A percentile compares a stretch with the other conserved stretches of the same genome.
These are phyloP conservation scores for Isichthys henryi DNA, from an alignment of 2,113 vertebrate genomes.

Conservation along the genomic window DNA sequence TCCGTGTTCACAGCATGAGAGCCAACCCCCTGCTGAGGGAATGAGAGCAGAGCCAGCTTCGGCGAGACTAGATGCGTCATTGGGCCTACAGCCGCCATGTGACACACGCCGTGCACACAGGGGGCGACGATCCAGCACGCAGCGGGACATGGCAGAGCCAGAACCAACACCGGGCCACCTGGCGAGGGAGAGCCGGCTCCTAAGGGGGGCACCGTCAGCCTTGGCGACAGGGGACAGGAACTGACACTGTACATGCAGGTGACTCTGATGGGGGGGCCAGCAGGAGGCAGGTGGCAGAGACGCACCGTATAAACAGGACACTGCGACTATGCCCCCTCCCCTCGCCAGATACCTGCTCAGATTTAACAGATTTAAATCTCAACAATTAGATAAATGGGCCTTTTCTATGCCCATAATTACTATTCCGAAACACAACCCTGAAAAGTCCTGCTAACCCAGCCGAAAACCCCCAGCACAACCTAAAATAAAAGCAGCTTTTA, in stretches of 20 bases:
- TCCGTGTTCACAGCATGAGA: slow-evolving; percentile 19
- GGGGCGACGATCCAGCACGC: neutral
- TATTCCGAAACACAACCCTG: neutral
- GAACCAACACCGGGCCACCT: neutral
- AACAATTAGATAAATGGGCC: neutral
- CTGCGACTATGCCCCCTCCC: neutral
- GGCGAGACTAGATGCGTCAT: neutral
- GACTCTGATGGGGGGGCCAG: neutral
- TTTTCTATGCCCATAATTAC: neutral
- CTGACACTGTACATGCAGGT: neutral
- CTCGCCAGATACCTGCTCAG: neutral
- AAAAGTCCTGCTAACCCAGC: neutral
- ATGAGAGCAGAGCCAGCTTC: slow-evolving; percentile 39
- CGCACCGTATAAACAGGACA: neutral
- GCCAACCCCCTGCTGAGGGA: slow-evolving; percentile 41
- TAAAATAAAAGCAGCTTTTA: neutral
- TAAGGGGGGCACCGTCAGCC: neutral
- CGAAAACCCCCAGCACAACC: neutral
- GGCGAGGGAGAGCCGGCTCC: neutral
- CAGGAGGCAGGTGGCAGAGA: neutral
- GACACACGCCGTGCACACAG: neutral
- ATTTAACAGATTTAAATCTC: neutral
- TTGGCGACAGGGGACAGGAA: neutral
- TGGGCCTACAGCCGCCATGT: neutral
- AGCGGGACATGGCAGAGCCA: neutral